Evolutionary conservation across 1,140 invertebrate species (phyloP), one percentile per base, ranked within the genome.

Genomic region (Chironomus striatipennis): DNA sequence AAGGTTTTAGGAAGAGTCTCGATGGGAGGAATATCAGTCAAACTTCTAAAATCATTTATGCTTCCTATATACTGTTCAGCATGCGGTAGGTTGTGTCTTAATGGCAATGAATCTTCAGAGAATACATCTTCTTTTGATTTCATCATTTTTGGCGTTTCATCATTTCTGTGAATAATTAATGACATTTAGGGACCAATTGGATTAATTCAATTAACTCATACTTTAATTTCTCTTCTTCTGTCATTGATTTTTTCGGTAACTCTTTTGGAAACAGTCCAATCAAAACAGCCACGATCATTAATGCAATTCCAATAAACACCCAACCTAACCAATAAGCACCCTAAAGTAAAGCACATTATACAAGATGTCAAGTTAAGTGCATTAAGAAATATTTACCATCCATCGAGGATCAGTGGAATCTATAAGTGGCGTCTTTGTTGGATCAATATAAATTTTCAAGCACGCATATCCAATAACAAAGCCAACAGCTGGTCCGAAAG

Each of bases 321-420:
- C 88, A 89, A 20, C 88, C 88, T 15, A 91, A 79, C 90, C 90
- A 91, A 89, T 89, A 91, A 10, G 89, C 89, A 17, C 90, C 90
- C 67, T 70, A 20, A 70, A 21, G n/a, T n/a, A n/a, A n/a, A n/a
- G n/a, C n/a, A n/a, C n/a, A n/a, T n/a, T n/a, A n/a, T n/a, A n/a
- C n/a, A n/a, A n/a, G n/a, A n/a, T n/a, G n/a, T n/a, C n/a, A n/a
- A n/a, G n/a, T n/a, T n/a, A n/a, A n/a, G n/a, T n/a, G n/a, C n/a
- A n/a, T n/a, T n/a, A n/a, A n/a, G n/a, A n/a, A 57, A 57, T 15
- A 10, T 47, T 57, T 57, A 57, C 47, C 47, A 57, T 57, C 47
- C 47, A 57, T 12, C 47, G 47, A 57, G 47, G 47, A 81, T 90
- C 89, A 73, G 86, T 84, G 21, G 85, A 83, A n/a, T 82, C 83